These are phyloP conservation scores for Alouatta palliata DNA, from an alignment of 2,113 vertebrate genomes.

Conservation along the genomic window DNA sequence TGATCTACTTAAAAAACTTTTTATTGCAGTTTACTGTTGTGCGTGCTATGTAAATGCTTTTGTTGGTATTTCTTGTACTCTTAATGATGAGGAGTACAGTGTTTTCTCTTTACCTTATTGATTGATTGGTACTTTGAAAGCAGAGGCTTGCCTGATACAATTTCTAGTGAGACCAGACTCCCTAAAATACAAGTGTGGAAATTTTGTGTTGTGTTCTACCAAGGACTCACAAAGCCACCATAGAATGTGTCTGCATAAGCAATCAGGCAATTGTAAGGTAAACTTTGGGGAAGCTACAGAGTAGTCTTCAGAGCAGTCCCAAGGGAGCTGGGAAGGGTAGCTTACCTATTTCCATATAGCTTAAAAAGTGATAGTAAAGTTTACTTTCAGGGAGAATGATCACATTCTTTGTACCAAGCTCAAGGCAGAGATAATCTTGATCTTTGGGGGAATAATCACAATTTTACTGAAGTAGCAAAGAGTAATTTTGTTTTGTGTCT, in stretches of 20 bases:
- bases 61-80: slow-evolving; percentile 30
- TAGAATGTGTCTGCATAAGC: not conserved
- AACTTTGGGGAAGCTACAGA: not conserved
- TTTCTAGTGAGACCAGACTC: not conserved
- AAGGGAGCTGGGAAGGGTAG: not conserved
- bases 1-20: slow-evolving; percentile 10
- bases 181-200: not conserved
- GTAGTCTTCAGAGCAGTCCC: not conserved
- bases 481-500: slow-evolving; percentile 52
- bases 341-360: not conserved
- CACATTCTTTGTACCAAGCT: not conserved
- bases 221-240: not conserved
- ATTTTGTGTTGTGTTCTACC: slow-evolving; percentile 38
- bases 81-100: not conserved
- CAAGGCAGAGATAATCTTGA: not conserved
- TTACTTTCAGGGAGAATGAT: not conserved
- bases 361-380: not conserved
- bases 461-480: slow-evolving; percentile 53
- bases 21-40: slow-evolving; percentile 18
- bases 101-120: not conserved
- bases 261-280: not conserved
- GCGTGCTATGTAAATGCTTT: not conserved
- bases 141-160: not conserved
- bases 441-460: slow-evolving; percentile 9
- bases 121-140: slow-evolving; percentile 37